A percentile compares a stretch with the other conserved stretches of the same genome.
Conservation (phyloP, 1,140 invertebrate genomes). For the Magallana gigas region DNA sequence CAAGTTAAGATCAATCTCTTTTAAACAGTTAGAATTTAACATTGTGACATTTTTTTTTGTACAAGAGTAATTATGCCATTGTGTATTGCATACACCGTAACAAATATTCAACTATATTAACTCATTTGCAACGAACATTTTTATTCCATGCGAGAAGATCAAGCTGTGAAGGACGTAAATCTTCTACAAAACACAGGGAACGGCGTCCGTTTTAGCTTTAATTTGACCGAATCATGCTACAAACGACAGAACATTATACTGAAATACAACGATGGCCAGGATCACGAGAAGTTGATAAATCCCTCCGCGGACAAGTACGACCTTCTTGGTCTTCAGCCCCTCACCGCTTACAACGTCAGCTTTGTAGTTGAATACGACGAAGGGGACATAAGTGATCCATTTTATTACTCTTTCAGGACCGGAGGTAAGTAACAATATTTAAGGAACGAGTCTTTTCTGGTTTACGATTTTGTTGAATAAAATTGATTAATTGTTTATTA, state of each 20-base stretch:
- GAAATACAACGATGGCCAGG: conserved; percentile 1
- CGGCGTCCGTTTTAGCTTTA: conserved; percentile 4
- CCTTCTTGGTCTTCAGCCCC: not conserved
- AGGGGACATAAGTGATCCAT: not conserved
- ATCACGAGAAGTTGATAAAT: not conserved
- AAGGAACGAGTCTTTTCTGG: too few species aligned
- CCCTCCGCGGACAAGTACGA: not conserved
- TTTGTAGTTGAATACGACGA: conserved; percentile 12
- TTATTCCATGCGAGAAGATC: not conserved
- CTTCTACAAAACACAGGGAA: not conserved
- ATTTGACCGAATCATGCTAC: conserved; percentile 9
- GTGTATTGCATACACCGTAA: too few species aligned
- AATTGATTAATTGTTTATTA: too few species aligned
- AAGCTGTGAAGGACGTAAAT: not conserved
- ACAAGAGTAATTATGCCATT: not conserved
- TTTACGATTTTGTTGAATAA: too few species aligned
- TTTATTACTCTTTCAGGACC: not conserved
- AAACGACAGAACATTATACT: conserved; percentile 2
- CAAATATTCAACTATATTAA: too few species aligned
- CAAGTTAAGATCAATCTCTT: not conserved
- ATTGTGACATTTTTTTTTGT: too few species aligned
- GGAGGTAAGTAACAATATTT: not conserved
- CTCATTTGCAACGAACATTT: too few species aligned
- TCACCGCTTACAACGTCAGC: not conserved
- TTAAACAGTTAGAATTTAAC: not conserved